phyloP scores from a whole-genome alignment of 2,888 invertebrate species.

The Cyaniris semiargus region DNA sequence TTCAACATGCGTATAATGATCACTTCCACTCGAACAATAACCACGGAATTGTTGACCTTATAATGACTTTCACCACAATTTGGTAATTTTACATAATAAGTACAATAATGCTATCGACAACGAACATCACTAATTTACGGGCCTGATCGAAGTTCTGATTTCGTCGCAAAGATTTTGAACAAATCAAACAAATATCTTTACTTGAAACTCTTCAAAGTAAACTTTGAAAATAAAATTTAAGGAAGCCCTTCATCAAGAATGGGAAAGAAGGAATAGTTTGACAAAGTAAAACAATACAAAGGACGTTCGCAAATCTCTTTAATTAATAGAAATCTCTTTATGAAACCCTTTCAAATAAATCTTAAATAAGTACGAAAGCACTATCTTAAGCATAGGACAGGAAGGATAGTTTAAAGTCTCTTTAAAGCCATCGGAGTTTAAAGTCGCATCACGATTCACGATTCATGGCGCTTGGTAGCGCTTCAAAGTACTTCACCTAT shows the following conservation, averaged over 20 bases:
- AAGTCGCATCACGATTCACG: constrained; percentile 48
- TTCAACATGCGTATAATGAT: constrained; percentile 72
- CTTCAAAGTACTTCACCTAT: constrained; percentile 56
- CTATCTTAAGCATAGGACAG: too few relatives aligned
- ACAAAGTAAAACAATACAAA: too few relatives aligned
- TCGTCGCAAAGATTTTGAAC: background rate
- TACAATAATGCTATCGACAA: background rate
- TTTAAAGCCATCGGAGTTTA: background rate
- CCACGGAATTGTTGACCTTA: constrained; percentile 67
- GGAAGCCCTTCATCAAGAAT: too few relatives aligned
- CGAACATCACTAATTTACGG: background rate
- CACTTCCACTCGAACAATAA: constrained; percentile 74
- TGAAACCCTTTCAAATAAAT: too few relatives aligned
- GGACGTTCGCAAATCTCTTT: too few relatives aligned
- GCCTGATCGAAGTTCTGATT: background rate
- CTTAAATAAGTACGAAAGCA: too few relatives aligned
- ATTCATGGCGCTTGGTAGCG: constrained; percentile 53
- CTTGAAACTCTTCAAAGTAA: too few relatives aligned
- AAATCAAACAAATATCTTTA: background rate
- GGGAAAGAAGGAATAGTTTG: too few relatives aligned
- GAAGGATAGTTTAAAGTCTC: background rate
- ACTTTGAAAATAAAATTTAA: too few relatives aligned
- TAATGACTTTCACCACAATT: constrained; percentile 65
- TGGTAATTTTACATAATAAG: constrained; percentile 55
- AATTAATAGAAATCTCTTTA: too few relatives aligned